Base-by-base conservation (phyloP, 2,888 invertebrate species). In the Cataglyphis albicans region DNA sequence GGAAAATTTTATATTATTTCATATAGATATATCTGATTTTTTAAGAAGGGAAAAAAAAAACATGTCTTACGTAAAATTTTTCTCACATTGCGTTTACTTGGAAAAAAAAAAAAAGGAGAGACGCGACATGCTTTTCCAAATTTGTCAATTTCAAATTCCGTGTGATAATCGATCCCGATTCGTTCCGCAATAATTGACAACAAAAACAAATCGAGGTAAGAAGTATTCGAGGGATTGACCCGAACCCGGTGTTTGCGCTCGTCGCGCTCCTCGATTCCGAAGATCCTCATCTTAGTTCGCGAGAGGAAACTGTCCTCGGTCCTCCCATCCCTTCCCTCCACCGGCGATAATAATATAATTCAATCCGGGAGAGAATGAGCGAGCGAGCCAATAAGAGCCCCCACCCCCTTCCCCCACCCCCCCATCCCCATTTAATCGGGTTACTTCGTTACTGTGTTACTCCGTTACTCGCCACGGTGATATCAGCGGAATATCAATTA, bases 401-500 rank as follows among this genome's bases (percentile, higher is more conserved):
- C 91, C 91, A 93, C 92, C 91, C 91, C 93, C 93, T 93, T 92
- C 91, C 1, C 25, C 25, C 25, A 0, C 25, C 1, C 91, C 92
- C 91, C 91, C 93, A 29, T 1, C 25, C 25, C 25, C 25, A 29
- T 93, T 93, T 92, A 93, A 93, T 93, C 91, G 90, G 83, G 89
- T 94, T 94, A 93, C 91, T 92, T 94, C 93, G 92, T 94, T 94
- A 94, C 92, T 91, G 89, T 87, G 91, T 93, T 94, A 93, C 93
- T 92, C 93, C 92, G 93, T 94, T 93, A 93, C 92, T 90, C 91
- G 90, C 89, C 88, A 86, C 87, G 94, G 93, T 94, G 94, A 94
- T 94, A 94, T 94, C 94, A 93, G 90, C 92, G 93, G 94, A 94
- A 94, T 94, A 94, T 94, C 94, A 94, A 94, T 94, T 94, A 94